phyloP scores from a whole-genome alignment of 2,113 vertebrate species.

The Psammodynastes pulverulentus region DNA sequence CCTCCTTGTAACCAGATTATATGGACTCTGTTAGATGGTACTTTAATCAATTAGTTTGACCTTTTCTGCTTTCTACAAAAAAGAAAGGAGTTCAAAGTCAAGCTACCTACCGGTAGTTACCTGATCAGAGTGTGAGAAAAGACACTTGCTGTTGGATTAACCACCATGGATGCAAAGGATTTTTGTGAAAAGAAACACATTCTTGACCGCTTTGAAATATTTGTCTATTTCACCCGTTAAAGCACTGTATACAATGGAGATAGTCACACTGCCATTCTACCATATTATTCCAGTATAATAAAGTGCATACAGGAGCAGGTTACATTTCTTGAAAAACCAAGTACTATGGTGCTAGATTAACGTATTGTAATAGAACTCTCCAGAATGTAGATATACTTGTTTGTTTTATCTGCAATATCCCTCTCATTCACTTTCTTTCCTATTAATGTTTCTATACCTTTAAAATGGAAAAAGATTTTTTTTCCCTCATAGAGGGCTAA shows the following conservation, averaged over 20 bases:
- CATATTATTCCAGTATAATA: constrained; percentile 18
- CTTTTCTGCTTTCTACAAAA: constrained; percentile 7
- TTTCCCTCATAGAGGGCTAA: neutral
- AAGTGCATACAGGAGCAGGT: constrained; percentile 4
- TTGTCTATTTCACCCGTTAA: neutral
- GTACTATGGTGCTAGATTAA: neutral
- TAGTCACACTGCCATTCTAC: neutral
- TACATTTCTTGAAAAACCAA: constrained; percentile 32
- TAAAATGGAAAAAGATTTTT: neutral
- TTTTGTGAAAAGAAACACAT: constrained; percentile 7
- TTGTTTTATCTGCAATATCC: neutral
- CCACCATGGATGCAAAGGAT: neutral
- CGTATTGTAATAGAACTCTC: constrained; percentile 26
- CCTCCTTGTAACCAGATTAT: constrained; percentile 56
- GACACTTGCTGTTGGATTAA: constrained; percentile 34
- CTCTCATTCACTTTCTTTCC: neutral
- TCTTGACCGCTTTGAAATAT: neutral
- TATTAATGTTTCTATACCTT: neutral
- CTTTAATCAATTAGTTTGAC: constrained; percentile 60
- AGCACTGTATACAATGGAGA: neutral
- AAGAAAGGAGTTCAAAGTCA: constrained; percentile 9
- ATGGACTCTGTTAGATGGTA: constrained; percentile 39
- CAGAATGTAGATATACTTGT: neutral
- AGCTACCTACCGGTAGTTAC: constrained; percentile 17
- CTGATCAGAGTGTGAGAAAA: neutral